Base-by-base conservation (phyloP, 2,113 vertebrate species). In the Erythrolamprus reginae region DNA sequence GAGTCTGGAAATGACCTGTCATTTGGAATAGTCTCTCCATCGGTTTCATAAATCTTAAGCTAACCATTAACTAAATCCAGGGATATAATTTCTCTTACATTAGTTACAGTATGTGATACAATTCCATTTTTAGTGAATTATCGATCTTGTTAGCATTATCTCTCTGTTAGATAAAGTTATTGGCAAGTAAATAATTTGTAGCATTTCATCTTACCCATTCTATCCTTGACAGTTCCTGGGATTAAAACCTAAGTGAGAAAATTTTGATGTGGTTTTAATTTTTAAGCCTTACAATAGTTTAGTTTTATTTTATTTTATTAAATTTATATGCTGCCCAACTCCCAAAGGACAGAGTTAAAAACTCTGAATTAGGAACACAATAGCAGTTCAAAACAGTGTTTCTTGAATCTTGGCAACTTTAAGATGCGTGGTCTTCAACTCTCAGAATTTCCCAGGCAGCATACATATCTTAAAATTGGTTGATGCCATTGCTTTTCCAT, bases 1-100 rank as follows among this genome's bases (percentile, higher is more conserved):
- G 45, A 42, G 24, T 82, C 52, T n/a, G 52, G 61, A 92, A 86
- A 89, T 86, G 86, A 87, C 82, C 65, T 89, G 56, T n/a, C 28
- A 17, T 56, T 89, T 89, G 51, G n/a, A 65, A 86, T 50, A 50
- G n/a, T 47, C 24, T 50, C 26, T 61, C 82, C 58, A 91, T 77
- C 86, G 84, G 77, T 88, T 91, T 92, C 86, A 77, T 23, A 91
- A 91, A 84, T 42, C 61, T 12, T 55, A 87, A 91, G 23, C 84
- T 89, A 53, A 42, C 23, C 33, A 51, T 77, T 89, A 84, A 89
- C 24, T 56, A 47, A 23, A 58, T 50, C 48, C 88, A 9, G 89
- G 87, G 17, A 84, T 88, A 84, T 89, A 42, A 56, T 87, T 51
- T 91, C 55, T 87, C 51, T 65, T 65, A 52, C 42, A 53, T 65